Conservation (phyloP, 2,113 vertebrate genomes). For the Puntigrus tetrazona region DNA sequence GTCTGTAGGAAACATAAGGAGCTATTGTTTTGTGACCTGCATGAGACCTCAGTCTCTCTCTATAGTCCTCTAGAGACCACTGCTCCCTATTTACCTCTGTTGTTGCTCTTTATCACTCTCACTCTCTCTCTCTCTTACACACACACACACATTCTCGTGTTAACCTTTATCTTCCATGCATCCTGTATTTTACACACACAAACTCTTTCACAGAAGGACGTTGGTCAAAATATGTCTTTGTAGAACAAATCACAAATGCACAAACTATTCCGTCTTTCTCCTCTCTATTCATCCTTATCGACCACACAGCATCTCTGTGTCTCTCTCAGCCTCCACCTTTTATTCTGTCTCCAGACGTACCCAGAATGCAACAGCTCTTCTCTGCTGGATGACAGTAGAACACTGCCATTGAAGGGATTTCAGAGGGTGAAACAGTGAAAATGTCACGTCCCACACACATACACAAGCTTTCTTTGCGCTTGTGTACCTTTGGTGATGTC, state of each 20-base stretch:
- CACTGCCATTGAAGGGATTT: constrained; percentile 48
- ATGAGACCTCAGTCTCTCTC: constrained; percentile 25
- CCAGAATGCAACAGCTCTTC: constrained; percentile 46
- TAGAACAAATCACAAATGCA: constrained; percentile 17
- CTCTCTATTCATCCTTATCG: constrained; percentile 46
- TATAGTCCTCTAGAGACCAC: constrained; percentile 46
- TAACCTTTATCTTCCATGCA: neutral
- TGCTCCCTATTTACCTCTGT: constrained; percentile 40
- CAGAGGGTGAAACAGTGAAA: constrained; percentile 41
- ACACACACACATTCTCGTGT: constrained; percentile 6
- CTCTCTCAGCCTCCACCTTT: constrained; percentile 20
- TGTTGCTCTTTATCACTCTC: constrained; percentile 48
- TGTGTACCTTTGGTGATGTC: constrained; percentile 47
- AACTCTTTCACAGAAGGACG: constrained; percentile 23
- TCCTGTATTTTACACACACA: neutral
- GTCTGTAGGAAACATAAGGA: constrained; percentile 19
- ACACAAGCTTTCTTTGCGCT: constrained; percentile 31
- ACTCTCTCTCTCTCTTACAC: neutral
- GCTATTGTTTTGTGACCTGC: constrained; percentile 40
- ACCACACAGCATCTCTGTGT: constrained; percentile 38
- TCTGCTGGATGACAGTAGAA: constrained; percentile 55
- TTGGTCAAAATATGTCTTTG: constrained; percentile 14
- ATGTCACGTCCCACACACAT: neutral
- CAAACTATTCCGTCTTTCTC: constrained; percentile 19
- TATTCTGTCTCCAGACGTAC: constrained; percentile 38